Evolutionary conservation across 2,888 invertebrate genomes (phyloP).

Genomic region (Meteorus cinctellus): DNA sequence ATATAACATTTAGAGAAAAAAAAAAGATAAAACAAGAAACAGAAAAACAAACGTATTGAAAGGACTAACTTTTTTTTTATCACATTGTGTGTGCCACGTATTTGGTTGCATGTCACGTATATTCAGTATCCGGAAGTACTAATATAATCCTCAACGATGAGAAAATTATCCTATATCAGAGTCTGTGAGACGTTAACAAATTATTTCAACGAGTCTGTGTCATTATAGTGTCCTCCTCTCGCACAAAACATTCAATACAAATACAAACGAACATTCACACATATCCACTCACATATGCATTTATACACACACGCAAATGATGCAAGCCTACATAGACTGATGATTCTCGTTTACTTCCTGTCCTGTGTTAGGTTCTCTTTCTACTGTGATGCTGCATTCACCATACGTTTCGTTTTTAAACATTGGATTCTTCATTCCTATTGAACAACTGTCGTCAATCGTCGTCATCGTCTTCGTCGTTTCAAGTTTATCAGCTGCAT

Average conservation of each 20-base stretch:
- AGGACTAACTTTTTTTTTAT: conserved; percentile 25
- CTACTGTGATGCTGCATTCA: conserved; percentile 57
- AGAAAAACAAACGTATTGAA: neutral
- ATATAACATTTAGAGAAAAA: neutral
- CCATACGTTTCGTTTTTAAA: conserved; percentile 35
- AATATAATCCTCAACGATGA: conserved; percentile 32
- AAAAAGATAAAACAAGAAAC: neutral
- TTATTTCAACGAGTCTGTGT: conserved; percentile 17
- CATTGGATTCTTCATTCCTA: conserved; percentile 43
- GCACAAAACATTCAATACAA: conserved; percentile 13
- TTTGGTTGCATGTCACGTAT: conserved; percentile 32
- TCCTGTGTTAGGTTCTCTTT: conserved; percentile 53
- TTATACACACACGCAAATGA: conserved; percentile 1
- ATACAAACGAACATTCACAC: neutral
- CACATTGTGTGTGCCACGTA: conserved; percentile 26
- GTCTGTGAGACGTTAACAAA: conserved; percentile 25
- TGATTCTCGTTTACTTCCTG: conserved; percentile 43
- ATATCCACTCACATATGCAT: neutral
- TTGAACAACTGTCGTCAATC: conserved; percentile 40
- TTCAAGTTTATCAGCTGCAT: conserved; percentile 38
- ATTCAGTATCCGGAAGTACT: conserved; percentile 34
- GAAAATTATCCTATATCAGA: conserved; percentile 34
- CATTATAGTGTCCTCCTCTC: conserved; percentile 8
- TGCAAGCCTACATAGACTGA: conserved; percentile 33
- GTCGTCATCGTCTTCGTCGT: conserved; percentile 31